Base-by-base conservation (phyloP, 2,888 invertebrate species). In the Apoderus coryli region DNA sequence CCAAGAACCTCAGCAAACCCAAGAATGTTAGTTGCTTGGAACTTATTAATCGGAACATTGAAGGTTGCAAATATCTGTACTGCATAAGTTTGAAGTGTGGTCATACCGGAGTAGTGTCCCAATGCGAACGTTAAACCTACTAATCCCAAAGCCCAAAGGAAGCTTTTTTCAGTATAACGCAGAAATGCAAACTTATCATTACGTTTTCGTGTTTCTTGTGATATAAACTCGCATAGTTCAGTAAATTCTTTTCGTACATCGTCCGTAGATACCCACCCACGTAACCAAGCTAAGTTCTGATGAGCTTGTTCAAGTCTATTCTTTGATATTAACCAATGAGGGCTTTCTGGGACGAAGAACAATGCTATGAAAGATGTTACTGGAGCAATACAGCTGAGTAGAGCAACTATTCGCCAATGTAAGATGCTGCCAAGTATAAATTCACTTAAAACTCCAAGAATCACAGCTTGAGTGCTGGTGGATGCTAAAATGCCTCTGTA, bases 341-440 rank as follows among this genome's bases (percentile, higher is more conserved):
- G 84, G 41, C 79, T 80, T 54, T 85, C 85, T 0, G 85, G 85
- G 3, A 85, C 71, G 48, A 80, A 68, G 43, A 64, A 73, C 6
- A 85, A 58, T 0, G 72, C 64, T 2, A 69, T 41, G 25, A 78
- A 68, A 9, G 79, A 70, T 3, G 72, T 40, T 32, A 71, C 59
- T 19, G 80, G 76, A 43, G 76, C 68, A 1, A 56, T 48, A n/a
- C 74, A 63, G 47, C 75, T 77, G 39, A 77, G 59, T 2, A 79
- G 56, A 0, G 79, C 76, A 3, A 79, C 69, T 1, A 67, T 70
- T 27, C 80, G 62, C 82, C 82, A 84, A 36, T 65, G 62, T 36
- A 78, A 55, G 27, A 79, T 58, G 9, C 75, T 68, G 1, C 81
- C 81, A 32, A 81, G 59, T 6, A 82, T 59, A 54, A 82, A 77